Evolutionary conservation across 2,888 invertebrate species (phyloP).

Genomic region (Ptycholaimellus sp.): DNA sequence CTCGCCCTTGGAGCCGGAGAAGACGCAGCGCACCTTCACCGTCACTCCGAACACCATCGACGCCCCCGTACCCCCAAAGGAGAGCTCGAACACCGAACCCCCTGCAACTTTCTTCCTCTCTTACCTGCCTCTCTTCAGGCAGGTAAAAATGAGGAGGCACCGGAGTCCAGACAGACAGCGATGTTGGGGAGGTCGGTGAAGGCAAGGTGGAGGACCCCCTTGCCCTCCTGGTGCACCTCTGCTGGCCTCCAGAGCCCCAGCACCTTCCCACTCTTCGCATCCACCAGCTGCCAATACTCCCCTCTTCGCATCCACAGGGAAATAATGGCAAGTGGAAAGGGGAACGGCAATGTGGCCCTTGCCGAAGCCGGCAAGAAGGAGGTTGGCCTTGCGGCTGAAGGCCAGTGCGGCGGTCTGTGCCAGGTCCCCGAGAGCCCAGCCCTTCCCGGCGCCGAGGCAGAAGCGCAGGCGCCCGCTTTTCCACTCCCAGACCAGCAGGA

Average conservation of each 20-base stretch:
- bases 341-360: too few relatives aligned
- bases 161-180: constrained; percentile 50
- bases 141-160: not conserved
- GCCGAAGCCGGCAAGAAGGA: constrained; percentile 10
- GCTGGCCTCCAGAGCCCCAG: too few relatives aligned
- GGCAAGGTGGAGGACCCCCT: constrained; percentile 52
- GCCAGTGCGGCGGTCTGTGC: constrained; percentile 11
- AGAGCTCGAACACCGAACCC: constrained; percentile 15
- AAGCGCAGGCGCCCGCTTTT: too few relatives aligned
- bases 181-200: constrained; percentile 48
- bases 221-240: constrained; percentile 58
- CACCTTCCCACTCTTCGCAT: too few relatives aligned
- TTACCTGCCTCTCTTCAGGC: too few relatives aligned
- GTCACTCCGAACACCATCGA: constrained; percentile 55
- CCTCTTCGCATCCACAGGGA: too few relatives aligned
- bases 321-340: too few relatives aligned
- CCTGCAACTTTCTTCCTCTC: too few relatives aligned
- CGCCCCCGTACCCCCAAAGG: not conserved
- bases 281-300: too few relatives aligned
- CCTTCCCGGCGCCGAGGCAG: too few relatives aligned
- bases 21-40: constrained; percentile 69
- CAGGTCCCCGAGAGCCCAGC: too few relatives aligned
- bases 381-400: constrained; percentile 10
- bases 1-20: constrained; percentile 79
- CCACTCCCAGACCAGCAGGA: too few relatives aligned